phyloP scores from a whole-genome alignment of 2,888 invertebrate genomes.

The Tachina grossa region DNA sequence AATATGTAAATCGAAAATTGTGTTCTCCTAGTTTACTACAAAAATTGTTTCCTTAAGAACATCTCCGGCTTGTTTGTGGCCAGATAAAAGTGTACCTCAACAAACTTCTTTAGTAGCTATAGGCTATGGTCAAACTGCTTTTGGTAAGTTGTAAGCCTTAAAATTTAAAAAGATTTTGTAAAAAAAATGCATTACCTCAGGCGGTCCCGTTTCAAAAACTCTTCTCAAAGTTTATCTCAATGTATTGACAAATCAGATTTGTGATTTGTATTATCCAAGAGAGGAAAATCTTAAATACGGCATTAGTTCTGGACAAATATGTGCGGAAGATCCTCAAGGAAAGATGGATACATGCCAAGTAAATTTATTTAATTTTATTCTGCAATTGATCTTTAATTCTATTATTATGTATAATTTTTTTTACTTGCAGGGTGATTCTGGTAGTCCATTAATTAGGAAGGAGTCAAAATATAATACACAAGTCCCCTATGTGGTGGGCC shows the following conservation, averaged over 20 bases:
- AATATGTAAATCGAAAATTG: no score
- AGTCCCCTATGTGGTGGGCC: neutral
- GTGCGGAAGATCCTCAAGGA: conserved; percentile 57
- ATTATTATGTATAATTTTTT: neutral
- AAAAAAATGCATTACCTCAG: no score
- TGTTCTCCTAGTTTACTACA: neutral
- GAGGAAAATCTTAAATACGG: conserved; percentile 46
- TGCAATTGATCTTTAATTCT: neutral
- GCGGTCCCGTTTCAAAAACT: neutral
- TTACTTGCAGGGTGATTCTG: neutral
- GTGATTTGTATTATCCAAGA: conserved; percentile 19
- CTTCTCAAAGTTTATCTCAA: neutral
- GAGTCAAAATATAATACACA: neutral
- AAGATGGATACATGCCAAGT: conserved; percentile 67
- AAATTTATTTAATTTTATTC: neutral
- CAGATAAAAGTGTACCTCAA: neutral
- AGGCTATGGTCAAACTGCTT: neutral
- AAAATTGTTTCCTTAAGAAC: neutral
- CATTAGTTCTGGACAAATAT: conserved; percentile 51
- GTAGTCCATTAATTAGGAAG: neutral
- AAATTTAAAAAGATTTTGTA: neutral
- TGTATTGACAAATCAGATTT: neutral
- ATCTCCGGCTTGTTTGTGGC: conserved; percentile 5
- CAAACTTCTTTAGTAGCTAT: neutral
- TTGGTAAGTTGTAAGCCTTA: neutral